phyloP scores from a whole-genome alignment of 1,140 invertebrate species.

The Nylanderia fulva region DNA sequence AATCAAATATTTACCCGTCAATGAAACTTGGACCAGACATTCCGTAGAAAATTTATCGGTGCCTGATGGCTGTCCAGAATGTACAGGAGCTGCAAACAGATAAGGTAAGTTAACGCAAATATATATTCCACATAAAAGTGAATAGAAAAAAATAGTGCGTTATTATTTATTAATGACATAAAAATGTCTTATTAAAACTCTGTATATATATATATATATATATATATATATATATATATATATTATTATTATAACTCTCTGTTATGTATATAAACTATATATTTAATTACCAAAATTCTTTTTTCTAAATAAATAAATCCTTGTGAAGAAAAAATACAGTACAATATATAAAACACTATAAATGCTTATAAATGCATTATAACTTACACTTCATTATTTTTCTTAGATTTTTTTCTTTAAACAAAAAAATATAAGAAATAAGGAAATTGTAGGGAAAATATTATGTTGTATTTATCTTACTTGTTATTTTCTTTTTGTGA shows the following conservation, averaged over 20 bases:
- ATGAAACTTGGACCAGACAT: conserved; percentile 74
- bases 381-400: not conserved
- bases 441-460: not conserved
- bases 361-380: not conserved
- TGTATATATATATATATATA: too few relatives aligned
- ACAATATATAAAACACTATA: not conserved
- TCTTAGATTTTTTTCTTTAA: not conserved
- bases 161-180: too few relatives aligned
- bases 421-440: not conserved
- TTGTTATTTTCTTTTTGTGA: not conserved
- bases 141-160: not conserved
- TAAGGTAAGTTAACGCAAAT: not conserved
- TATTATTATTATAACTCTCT: too few relatives aligned
- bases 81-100: conserved; percentile 72
- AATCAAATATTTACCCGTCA: conserved; percentile 76
- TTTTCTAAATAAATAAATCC: too few relatives aligned
- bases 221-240: too few relatives aligned
- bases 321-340: not conserved
- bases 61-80: conserved; percentile 65
- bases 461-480: not conserved
- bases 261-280: too few relatives aligned
- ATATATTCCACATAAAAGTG: not conserved
- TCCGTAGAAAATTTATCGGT: conserved; percentile 74
- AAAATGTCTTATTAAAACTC: too few relatives aligned
- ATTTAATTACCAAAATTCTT: too few relatives aligned